Conservation (phyloP, 2,888 invertebrate species). For the Dryobotodes eremita region DNA sequence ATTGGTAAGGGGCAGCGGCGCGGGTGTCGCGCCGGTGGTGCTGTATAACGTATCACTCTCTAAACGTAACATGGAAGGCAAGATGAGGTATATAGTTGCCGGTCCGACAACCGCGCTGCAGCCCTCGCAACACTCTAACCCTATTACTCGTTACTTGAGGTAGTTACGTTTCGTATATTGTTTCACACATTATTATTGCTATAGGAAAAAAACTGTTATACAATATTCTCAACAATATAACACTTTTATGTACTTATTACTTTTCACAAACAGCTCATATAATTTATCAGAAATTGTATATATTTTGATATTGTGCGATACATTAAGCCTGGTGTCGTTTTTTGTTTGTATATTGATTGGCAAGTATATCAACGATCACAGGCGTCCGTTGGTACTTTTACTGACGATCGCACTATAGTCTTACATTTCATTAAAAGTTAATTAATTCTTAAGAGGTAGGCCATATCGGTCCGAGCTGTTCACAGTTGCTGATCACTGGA, state of each 20-base stretch:
- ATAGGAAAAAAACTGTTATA: constrained; percentile 84
- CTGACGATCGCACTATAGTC: constrained; percentile 45
- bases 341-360: constrained; percentile 55
- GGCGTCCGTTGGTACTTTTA: constrained; percentile 39
- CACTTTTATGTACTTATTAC: constrained; percentile 74
- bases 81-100: constrained; percentile 77
- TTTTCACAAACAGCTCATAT: constrained; percentile 77
- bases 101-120: constrained; percentile 61
- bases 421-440: constrained; percentile 56
- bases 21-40: constrained; percentile 44
- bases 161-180: constrained; percentile 87
- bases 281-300: constrained; percentile 69
- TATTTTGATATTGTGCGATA: constrained; percentile 52
- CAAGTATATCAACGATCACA: constrained; percentile 61
- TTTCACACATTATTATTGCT: constrained; percentile 87
- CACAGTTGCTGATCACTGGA: constrained; percentile 66
- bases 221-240: constrained; percentile 85
- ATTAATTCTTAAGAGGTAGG: constrained; percentile 77
- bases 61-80: constrained; percentile 82
- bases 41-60: constrained; percentile 66
- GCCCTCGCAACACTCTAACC: constrained; percentile 77
- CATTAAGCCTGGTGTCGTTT: constrained; percentile 39
- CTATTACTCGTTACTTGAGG: constrained; percentile 88
- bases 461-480: constrained; percentile 76
- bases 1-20: constrained; percentile 59